A percentile compares a stretch with the other conserved stretches of the same genome.
Evolutionary conservation across 1,140 invertebrate species (phyloP).

Genomic region (Anoplophora glabripennis): DNA sequence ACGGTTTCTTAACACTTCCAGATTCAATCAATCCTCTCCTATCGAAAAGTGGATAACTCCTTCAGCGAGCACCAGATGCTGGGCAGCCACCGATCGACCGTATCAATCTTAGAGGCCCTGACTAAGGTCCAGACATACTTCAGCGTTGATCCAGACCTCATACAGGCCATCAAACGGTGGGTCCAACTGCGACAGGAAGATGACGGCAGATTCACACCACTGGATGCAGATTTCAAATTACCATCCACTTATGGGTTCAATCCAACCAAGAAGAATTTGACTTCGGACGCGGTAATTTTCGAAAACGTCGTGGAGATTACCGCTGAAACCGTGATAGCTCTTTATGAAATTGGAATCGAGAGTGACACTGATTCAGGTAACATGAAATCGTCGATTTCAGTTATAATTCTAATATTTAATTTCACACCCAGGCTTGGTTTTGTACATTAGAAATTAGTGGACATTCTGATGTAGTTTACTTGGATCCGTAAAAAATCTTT

Average conservation of each 20-base stretch:
- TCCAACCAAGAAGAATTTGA: conserved; percentile 50
- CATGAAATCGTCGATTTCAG: neutral
- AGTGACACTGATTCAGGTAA: conserved; percentile 31
- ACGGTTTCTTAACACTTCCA: conserved; percentile 38
- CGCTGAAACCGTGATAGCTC: conserved; percentile 56
- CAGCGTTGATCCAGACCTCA: conserved; percentile 57
- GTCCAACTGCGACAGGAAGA: conserved; percentile 57
- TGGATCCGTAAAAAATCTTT: no score
- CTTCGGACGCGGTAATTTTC: conserved; percentile 49
- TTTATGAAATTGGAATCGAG: conserved; percentile 55
- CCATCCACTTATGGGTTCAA: conserved; percentile 24
- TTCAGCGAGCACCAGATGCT: conserved; percentile 63
- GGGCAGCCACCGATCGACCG: conserved; percentile 57
- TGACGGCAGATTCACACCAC: conserved; percentile 59
- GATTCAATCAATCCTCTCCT: conserved; percentile 60
- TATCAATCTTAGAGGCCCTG: conserved; percentile 58
- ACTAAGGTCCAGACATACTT: conserved; percentile 58
- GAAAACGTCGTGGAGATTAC: conserved; percentile 58
- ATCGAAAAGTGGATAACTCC: conserved; percentile 58
- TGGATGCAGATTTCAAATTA: conserved; percentile 55
- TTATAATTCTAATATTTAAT: no score
- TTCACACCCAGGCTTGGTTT: no score
- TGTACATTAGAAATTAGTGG: no score
- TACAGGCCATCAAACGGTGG: conserved; percentile 58
- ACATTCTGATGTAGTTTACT: no score